A percentile compares a stretch with the other conserved stretches of the same genome.
These are phyloP conservation scores for Tridacna gigas DNA, from an alignment of 2,888 invertebrate species.

Conservation along the genomic window DNA sequence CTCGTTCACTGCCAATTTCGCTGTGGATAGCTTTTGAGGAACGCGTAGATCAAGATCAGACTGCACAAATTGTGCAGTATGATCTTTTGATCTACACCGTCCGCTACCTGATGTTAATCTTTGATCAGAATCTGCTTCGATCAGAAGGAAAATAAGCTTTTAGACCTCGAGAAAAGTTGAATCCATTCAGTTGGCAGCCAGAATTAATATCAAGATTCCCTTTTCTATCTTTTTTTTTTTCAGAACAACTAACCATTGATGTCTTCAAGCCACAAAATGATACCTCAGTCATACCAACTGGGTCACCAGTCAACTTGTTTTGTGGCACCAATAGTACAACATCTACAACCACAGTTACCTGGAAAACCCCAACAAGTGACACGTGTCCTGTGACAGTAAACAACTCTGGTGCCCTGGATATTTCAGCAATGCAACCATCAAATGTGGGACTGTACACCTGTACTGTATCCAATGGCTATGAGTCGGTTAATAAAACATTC, in stretches of 20 bases:
- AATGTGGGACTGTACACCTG: conserved; percentile 53
- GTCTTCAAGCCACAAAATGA: conserved; percentile 35
- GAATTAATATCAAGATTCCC: too few relatives aligned
- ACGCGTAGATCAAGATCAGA: too few relatives aligned
- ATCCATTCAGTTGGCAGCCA: too few relatives aligned
- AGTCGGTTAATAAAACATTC: conserved; percentile 26
- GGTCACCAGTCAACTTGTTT: conserved; percentile 23
- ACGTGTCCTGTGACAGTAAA: conserved; percentile 3
- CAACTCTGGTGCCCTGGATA: conserved; percentile 1
- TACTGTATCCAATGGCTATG: conserved; percentile 38
- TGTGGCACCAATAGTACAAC: conserved; percentile 40
- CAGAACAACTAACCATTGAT: conserved; percentile 43
- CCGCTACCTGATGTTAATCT: too few relatives aligned
- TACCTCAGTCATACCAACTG: conserved; percentile 12
- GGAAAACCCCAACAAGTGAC: conserved; percentile 28
- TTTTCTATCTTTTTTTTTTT: too few relatives aligned
- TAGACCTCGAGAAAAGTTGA: too few relatives aligned
- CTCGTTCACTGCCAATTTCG: too few relatives aligned
- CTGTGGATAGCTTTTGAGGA: too few relatives aligned
- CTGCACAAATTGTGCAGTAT: too few relatives aligned
- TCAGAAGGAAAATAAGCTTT: too few relatives aligned
- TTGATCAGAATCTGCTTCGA: too few relatives aligned
- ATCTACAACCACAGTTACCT: conserved; percentile 34
- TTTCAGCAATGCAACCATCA: conserved; percentile 52
- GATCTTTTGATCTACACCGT: too few relatives aligned